Conservation (phyloP, 2,797 vertebrate genomes). For the Loris lydekkerianus region DNA sequence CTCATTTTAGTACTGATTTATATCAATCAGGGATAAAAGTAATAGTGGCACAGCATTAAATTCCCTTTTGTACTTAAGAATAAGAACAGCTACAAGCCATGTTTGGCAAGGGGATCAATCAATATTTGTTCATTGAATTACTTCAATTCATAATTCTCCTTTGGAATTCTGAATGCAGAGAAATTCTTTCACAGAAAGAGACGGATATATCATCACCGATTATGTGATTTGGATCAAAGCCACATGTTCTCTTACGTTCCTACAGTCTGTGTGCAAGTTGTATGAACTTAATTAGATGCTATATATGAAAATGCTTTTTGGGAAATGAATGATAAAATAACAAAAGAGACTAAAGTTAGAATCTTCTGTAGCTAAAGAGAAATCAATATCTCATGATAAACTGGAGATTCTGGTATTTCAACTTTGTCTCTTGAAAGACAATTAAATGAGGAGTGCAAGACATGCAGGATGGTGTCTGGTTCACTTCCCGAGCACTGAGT, state of each 20-base stretch:
- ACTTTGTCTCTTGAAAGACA: not conserved
- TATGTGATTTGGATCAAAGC: slow-evolving; percentile 7
- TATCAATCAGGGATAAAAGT: not conserved
- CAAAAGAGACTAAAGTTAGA: not conserved
- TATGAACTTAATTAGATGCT: not conserved
- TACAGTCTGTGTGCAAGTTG: not conserved
- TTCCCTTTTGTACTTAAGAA: not conserved
- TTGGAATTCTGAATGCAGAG: not conserved
- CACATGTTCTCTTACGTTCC: not conserved
- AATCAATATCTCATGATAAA: not conserved
- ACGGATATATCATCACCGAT: not conserved
- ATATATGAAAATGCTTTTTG: not conserved
- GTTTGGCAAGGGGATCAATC: not conserved
- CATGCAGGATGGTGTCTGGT: not conserved
- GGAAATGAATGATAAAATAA: not conserved
- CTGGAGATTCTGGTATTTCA: not conserved
- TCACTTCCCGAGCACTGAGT: too few relatives aligned
- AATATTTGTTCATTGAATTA: not conserved
- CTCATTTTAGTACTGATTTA: not conserved
- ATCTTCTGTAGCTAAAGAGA: not conserved
- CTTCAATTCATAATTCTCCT: slow-evolving; percentile 39
- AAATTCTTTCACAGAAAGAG: not conserved
- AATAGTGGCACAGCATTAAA: not conserved
- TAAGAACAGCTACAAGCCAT: not conserved
- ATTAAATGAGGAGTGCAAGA: not conserved